These are phyloP conservation scores for Cynoglossus semilaevis DNA, from an alignment of 2,113 vertebrate genomes.

Conservation along the genomic window DNA sequence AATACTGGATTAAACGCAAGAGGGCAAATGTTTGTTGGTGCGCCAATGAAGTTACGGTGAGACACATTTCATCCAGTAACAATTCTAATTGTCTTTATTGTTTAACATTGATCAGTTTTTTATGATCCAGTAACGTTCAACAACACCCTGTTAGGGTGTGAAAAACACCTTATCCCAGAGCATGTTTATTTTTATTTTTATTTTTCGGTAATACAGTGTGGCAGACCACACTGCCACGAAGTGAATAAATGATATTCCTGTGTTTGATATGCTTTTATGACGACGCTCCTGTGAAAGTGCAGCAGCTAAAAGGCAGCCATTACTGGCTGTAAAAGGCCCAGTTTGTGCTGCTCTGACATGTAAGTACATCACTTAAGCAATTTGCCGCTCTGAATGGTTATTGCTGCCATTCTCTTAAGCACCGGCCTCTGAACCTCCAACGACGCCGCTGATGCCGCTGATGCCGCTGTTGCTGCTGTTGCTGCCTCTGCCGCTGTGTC, in stretches of 20 bases:
- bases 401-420: constrained; percentile 54
- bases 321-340: constrained; percentile 41
- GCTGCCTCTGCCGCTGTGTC: constrained; percentile 33
- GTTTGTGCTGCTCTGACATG: constrained; percentile 59
- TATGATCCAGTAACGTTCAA: too few relatives aligned
- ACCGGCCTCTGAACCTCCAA: constrained; percentile 33
- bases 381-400: constrained; percentile 56
- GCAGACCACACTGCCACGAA: constrained; percentile 3
- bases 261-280: constrained; percentile 54
- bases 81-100: too few relatives aligned
- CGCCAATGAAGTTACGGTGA: too few relatives aligned
- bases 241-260: constrained; percentile 41
- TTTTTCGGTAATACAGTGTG: background rate
- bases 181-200: background rate
- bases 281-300: constrained; percentile 43
- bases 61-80: too few relatives aligned
- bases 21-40: too few relatives aligned
- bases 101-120: too few relatives aligned
- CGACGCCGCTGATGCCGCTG: constrained; percentile 24
- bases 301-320: constrained; percentile 48
- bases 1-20: too few relatives aligned
- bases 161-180: too few relatives aligned
- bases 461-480: constrained; percentile 33
- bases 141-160: too few relatives aligned
- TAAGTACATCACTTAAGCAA: constrained; percentile 66